These are phyloP conservation scores for Urocitellus parryii DNA, from an alignment of 2,113 vertebrate species.

Conservation along the genomic window DNA sequence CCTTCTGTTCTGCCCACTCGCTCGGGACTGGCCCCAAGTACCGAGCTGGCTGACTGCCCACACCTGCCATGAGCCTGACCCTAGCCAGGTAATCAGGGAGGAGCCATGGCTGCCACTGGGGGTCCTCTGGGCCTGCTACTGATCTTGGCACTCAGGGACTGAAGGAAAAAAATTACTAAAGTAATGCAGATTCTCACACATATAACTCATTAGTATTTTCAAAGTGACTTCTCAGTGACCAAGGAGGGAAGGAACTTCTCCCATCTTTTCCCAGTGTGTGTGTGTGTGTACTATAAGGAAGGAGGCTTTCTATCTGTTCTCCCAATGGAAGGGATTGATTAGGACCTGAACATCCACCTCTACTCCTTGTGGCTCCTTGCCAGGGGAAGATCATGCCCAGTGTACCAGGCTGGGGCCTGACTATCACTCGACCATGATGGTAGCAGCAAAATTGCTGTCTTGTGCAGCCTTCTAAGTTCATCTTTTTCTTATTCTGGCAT, in stretches of 20 bases:
- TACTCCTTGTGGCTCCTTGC: neutral
- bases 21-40: neutral
- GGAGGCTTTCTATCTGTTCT: neutral
- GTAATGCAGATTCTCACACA: neutral
- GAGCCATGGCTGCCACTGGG: neutral
- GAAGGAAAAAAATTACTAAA: neutral
- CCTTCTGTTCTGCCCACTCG: neutral
- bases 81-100: neutral
- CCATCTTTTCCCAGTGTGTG: neutral
- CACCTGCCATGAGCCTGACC: neutral
- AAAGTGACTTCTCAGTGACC: neutral
- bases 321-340: neutral
- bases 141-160: neutral
- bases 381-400: too few relatives aligned
- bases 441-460: neutral
- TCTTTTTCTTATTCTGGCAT: neutral
- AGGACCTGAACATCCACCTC: neutral
- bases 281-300: neutral
- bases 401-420: too few relatives aligned
- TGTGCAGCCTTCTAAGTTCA: neutral
- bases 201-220: neutral
- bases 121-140: neutral
- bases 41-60: neutral
- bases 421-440: neutral
- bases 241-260: neutral